Base-by-base conservation (phyloP, 2,797 vertebrate species). In the Bovichtus diacanthus region DNA sequence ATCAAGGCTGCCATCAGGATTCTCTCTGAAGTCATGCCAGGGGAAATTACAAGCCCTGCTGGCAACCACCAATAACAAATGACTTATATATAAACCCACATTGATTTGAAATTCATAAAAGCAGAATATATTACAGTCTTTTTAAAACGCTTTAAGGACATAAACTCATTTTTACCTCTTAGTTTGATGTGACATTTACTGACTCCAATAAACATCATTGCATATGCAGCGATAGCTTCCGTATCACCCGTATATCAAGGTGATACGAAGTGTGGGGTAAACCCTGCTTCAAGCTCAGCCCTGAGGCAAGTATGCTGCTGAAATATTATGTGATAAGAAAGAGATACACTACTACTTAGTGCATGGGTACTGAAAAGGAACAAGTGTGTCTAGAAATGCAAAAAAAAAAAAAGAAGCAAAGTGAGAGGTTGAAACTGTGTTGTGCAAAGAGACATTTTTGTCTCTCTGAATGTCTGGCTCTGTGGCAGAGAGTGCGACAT, bases 61-160 rank as follows among this genome's bases (percentile, higher is more conserved):
- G 80, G 85, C 81, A 87, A 76, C 74, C 31, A 59, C 84, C 80
- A 85, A 76, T 88, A 87, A 86, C 83, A 78, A 87, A 83, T 84
- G 83, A 90, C 84, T 87, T 84, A 81, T 77, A 85, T 80, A 83
- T 86, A 87, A 90, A 84, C 80, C 81, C 72, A 78, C 74, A 76
- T 77, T 85, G 76, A 87, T 91, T 87, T 84, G 15, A 83, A 81
- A 91, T 90, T 90, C 87, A 90, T 81, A 87, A 91, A 84, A 58
- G 66, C 27, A 46, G 80, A 92, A 88, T 89, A 80, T 73, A 89
- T 88, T 85, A 84, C 21, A 41, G 55, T 68, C 72, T 83, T 87
- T 75, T 81, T 80, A 12, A 73, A 86, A 58, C 0, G 61, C 66
- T 71, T 69, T 63, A 80, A 86, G 72, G 74, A 83, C 76, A 87